phyloP scores from a whole-genome alignment of 2,797 vertebrate genomes.

The Mareca strepera region DNA sequence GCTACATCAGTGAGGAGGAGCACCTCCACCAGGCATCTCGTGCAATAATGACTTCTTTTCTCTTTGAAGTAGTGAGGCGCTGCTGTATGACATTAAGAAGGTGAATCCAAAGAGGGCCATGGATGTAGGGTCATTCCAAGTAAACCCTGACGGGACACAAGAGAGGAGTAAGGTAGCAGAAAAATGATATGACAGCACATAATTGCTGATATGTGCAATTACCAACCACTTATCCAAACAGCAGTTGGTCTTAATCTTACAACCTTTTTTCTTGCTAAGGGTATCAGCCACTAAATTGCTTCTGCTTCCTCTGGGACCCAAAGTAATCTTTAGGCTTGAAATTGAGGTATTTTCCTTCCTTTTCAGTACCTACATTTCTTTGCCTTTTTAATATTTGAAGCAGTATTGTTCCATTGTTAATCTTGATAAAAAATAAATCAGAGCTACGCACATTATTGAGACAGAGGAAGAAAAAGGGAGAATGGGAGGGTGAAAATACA shows the following conservation, averaged over 20 bases:
- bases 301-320: conserved; percentile 81
- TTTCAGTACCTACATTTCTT: conserved; percentile 78
- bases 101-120: conserved; percentile 89
- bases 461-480: not conserved
- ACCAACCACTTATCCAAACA: conserved; percentile 85
- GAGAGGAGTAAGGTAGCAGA: conserved; percentile 89
- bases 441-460: conserved; percentile 20
- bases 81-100: conserved; percentile 85
- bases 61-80: conserved; percentile 77
- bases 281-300: conserved; percentile 85
- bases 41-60: conserved; percentile 41
- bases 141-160: conserved; percentile 87
- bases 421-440: conserved; percentile 68
- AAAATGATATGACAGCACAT: conserved; percentile 82
- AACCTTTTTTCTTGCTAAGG: conserved; percentile 83
- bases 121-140: conserved; percentile 88
- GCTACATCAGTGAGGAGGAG: conserved; percentile 44
- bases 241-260: conserved; percentile 85
- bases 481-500: not conserved
- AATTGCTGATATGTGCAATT: conserved; percentile 89
- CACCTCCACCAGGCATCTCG: conserved; percentile 37
- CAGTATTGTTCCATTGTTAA: conserved; percentile 51
- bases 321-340: conserved; percentile 86
- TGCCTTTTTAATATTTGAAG: conserved; percentile 71
- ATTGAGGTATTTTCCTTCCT: conserved; percentile 80